Conservation (phyloP, 2,888 invertebrate genomes). For the Silvanus unidentatus region DNA sequence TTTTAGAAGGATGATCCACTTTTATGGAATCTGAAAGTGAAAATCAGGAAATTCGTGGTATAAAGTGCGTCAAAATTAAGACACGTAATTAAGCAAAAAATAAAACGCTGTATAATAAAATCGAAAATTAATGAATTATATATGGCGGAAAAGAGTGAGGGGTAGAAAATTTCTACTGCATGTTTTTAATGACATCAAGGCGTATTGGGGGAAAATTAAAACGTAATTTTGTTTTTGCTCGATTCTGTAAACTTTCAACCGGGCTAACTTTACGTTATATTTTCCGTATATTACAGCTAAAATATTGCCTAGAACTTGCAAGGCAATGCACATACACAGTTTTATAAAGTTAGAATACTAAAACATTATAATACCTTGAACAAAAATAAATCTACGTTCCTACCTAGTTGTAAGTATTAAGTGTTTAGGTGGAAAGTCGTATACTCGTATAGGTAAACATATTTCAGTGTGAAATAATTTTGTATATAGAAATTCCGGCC, state of each 20-base stretch:
- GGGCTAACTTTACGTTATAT: constrained; percentile 19
- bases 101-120: constrained; percentile 17
- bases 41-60: too few relatives aligned
- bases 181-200: constrained; percentile 29
- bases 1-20: too few relatives aligned
- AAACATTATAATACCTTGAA: too few relatives aligned
- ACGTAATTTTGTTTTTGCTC: constrained; percentile 33
- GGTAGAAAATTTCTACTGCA: constrained; percentile 17
- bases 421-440: too few relatives aligned
- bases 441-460: too few relatives aligned
- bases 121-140: constrained; percentile 6
- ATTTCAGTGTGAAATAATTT: too few relatives aligned
- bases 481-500: too few relatives aligned
- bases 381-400: too few relatives aligned
- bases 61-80: constrained; percentile 1
- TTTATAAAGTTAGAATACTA: too few relatives aligned
- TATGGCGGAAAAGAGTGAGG: not conserved
- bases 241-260: constrained; percentile 5
- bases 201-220: constrained; percentile 34
- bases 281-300: constrained; percentile 20
- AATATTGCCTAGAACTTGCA: constrained; percentile 14
- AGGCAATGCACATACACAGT: too few relatives aligned
- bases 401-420: too few relatives aligned
- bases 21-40: too few relatives aligned
- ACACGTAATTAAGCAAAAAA: constrained; percentile 20